A percentile compares a stretch with the other conserved stretches of the same genome.
phyloP scores from a whole-genome alignment of 2,888 invertebrate genomes.

The Osedax fenrisi region DNA sequence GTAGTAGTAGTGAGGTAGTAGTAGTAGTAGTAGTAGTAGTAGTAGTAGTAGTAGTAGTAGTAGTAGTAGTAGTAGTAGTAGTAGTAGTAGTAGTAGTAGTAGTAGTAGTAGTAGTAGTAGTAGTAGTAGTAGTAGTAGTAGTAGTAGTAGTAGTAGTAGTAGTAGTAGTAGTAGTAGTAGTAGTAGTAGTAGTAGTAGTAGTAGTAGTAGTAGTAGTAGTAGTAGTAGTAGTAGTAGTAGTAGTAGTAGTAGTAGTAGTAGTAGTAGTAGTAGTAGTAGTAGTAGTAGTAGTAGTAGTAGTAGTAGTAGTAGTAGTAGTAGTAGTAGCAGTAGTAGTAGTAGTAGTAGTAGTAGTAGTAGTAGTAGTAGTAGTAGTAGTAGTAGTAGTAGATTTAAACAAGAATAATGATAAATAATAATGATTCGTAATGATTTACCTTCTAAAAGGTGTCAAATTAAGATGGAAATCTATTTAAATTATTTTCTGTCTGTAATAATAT shows the following conservation, averaged over 20 bases:
- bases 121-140: too few relatives aligned
- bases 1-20: too few relatives aligned
- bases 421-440: too few relatives aligned
- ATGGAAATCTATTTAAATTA: too few relatives aligned
- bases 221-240: not conserved
- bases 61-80: too few relatives aligned
- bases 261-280: not conserved
- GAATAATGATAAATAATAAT: too few relatives aligned
- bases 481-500: too few relatives aligned
- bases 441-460: too few relatives aligned
- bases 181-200: not conserved
- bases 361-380: slow-evolving; percentile 6
- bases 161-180: not conserved
- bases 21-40: too few relatives aligned
- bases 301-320: not conserved
- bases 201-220: not conserved
- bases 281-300: not conserved
- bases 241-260: not conserved
- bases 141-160: not conserved
- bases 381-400: not conserved
- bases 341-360: slow-evolving; percentile 4
- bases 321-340: not conserved
- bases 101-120: too few relatives aligned
- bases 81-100: too few relatives aligned
- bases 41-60: too few relatives aligned